These are phyloP conservation scores for Gastrophryne carolinensis DNA, from an alignment of 2,797 vertebrate genomes.

Conservation along the genomic window DNA sequence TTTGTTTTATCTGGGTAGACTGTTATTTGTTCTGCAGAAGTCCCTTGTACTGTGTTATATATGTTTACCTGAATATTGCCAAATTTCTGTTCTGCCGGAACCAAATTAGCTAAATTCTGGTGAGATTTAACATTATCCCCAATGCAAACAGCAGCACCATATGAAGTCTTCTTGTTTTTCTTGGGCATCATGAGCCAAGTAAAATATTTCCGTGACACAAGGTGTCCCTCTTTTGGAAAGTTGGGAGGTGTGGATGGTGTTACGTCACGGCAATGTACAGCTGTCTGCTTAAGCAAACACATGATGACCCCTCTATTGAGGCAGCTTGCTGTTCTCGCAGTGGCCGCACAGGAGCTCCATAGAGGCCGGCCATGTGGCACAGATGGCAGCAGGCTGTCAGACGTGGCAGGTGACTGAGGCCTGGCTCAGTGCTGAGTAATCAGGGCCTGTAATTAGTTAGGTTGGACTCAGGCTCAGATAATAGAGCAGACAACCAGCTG, in stretches of 20 bases:
- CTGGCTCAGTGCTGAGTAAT: slow-evolving; percentile 79
- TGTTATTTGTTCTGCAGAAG: too few relatives aligned
- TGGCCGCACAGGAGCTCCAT: slow-evolving; percentile 68
- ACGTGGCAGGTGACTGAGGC: slow-evolving; percentile 77
- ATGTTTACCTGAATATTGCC: too few relatives aligned
- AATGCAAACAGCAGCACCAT: too few relatives aligned
- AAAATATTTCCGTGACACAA: too few relatives aligned
- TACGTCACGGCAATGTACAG: slow-evolving; percentile 66
- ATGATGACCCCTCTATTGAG: slow-evolving; percentile 70
- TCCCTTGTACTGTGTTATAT: too few relatives aligned
- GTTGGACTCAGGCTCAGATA: slow-evolving; percentile 77
- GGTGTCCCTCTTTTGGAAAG: too few relatives aligned
- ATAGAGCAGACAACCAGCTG: slow-evolving; percentile 85
- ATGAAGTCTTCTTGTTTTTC: too few relatives aligned
- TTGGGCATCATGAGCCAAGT: too few relatives aligned
- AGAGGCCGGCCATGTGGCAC: slow-evolving; percentile 75
- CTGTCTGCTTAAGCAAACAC: slow-evolving; percentile 75
- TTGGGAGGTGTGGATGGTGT: slow-evolving; percentile 50
- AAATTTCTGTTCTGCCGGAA: too few relatives aligned
- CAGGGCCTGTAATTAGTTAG: slow-evolving; percentile 87
- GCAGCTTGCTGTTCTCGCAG: slow-evolving; percentile 63
- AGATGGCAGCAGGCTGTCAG: slow-evolving; percentile 87
- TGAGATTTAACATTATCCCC: too few relatives aligned
- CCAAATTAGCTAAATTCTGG: too few relatives aligned
- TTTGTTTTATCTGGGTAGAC: too few relatives aligned